Evolutionary conservation across 2,888 invertebrate genomes (phyloP).

Genomic region (Fragum fragum): DNA sequence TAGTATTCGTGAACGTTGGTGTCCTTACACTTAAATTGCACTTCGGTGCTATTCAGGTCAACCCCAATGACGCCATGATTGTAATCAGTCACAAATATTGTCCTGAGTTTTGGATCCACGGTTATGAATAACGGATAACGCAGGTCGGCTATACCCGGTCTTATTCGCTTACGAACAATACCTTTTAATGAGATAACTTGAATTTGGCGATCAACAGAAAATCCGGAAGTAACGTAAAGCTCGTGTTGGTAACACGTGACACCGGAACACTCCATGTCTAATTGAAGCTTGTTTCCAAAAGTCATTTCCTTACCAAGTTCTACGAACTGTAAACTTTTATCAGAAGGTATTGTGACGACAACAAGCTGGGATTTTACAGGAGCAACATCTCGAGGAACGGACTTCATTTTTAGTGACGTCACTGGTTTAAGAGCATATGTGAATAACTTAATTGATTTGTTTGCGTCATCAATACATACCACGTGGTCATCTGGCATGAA

Average conservation of each 20-base stretch:
- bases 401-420: slow-evolving; percentile 32
- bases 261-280: slow-evolving; percentile 65
- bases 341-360: slow-evolving; percentile 55
- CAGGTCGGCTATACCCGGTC: slow-evolving; percentile 61
- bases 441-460: slow-evolving; percentile 57
- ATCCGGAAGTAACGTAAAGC: slow-evolving; percentile 64
- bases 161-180: slow-evolving; percentile 48
- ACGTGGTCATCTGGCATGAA: slow-evolving; percentile 65
- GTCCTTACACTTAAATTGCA: slow-evolving; percentile 66
- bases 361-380: slow-evolving; percentile 36
- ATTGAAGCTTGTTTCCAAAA: slow-evolving; percentile 43
- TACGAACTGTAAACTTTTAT: slow-evolving; percentile 57
- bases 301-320: slow-evolving; percentile 46
- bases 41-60: slow-evolving; percentile 45
- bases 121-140: slow-evolving; percentile 60
- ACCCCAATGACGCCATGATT: slow-evolving; percentile 65
- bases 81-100: slow-evolving; percentile 63
- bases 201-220: slow-evolving; percentile 60
- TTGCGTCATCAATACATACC: slow-evolving; percentile 58
- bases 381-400: slow-evolving; percentile 58
- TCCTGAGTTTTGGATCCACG: slow-evolving; percentile 53
- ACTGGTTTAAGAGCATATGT: slow-evolving; percentile 43
- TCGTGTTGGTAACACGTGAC: slow-evolving; percentile 59
- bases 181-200: slow-evolving; percentile 55
- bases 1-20: slow-evolving; percentile 65